Conservation (phyloP, 2,113 vertebrate genomes). For the Anhinga anhinga region DNA sequence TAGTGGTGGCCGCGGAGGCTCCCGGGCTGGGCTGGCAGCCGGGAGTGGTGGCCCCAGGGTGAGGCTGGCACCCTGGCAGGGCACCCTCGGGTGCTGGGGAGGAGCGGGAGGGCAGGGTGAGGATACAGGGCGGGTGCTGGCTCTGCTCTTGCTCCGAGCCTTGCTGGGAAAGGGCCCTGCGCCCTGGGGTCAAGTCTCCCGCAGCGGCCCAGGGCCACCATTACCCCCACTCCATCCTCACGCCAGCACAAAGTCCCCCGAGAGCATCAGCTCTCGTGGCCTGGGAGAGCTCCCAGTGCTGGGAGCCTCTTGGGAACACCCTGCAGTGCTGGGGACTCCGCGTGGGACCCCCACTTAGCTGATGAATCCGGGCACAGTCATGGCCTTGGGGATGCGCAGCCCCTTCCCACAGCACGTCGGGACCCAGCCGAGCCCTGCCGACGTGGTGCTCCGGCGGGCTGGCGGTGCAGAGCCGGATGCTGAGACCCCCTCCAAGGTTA, state of each 20-base stretch:
- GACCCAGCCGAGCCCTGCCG: accelerated
- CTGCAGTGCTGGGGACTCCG: neutral
- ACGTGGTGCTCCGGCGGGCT: accelerated
- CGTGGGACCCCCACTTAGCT: accelerated
- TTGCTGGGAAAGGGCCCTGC: constrained; percentile 30
- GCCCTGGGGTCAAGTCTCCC: neutral
- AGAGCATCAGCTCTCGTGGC: accelerated
- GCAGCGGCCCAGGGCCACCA: neutral
- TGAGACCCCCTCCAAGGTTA: neutral
- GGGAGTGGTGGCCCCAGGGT: neutral
- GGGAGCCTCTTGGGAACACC: accelerated
- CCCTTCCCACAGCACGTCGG: accelerated
- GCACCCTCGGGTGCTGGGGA: neutral
- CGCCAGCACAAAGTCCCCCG: accelerated
- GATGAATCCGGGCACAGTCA: accelerated
- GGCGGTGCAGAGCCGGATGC: accelerated
- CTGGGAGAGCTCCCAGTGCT: neutral
- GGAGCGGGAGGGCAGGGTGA: neutral
- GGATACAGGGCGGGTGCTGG: constrained; percentile 10
- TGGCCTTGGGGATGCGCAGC: neutral
- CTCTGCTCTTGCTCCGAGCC: constrained; percentile 71
- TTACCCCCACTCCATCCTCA: accelerated
- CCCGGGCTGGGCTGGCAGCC: neutral
- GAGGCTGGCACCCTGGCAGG: neutral
- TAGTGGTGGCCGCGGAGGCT: neutral